These are phyloP conservation scores for Pseudolycoriella hygida DNA, from an alignment of 2,888 invertebrate genomes.

Conservation along the genomic window DNA sequence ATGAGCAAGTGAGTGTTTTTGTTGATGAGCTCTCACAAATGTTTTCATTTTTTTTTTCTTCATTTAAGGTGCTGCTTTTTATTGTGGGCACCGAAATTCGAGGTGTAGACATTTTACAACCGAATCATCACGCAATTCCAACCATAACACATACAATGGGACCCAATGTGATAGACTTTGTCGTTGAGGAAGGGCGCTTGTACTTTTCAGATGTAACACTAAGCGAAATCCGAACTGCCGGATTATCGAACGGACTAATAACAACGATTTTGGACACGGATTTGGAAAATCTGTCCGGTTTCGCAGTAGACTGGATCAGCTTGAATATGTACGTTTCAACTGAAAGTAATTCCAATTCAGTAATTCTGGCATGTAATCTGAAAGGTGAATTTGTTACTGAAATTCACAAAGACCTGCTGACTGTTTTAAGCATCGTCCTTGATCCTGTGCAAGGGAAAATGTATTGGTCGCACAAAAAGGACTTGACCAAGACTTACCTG, in stretches of 20 bases:
- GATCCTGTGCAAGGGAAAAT: conserved; percentile 45
- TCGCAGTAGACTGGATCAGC: conserved; percentile 72
- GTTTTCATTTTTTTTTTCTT: no score
- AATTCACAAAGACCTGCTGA: conserved; percentile 22
- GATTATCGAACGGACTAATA: conserved; percentile 46
- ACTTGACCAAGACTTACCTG: conserved; percentile 23
- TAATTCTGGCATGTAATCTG: conserved; percentile 51
- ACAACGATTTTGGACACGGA: conserved; percentile 59
- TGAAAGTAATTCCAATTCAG: conserved; percentile 26
- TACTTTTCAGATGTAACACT: conserved; percentile 65
- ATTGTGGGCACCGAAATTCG: conserved; percentile 60
- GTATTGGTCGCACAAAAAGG: conserved; percentile 36
- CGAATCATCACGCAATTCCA: conserved; percentile 62
- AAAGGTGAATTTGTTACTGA: conserved; percentile 50
- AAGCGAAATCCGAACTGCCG: conserved; percentile 54
- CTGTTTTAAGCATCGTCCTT: conserved; percentile 47
- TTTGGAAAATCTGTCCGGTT: conserved; percentile 32
- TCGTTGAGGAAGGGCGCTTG: conserved; percentile 43
- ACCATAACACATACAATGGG: conserved; percentile 40
- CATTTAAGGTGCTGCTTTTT: conserved; percentile 36
- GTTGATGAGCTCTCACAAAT: no score
- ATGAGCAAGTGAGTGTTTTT: conserved; percentile 57
- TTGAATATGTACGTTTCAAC: conserved; percentile 40
- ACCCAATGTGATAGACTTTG: conserved; percentile 52
- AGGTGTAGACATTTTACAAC: conserved; percentile 61